phyloP scores from a whole-genome alignment of 2,888 invertebrate genomes.

The Cataglyphis livida region DNA sequence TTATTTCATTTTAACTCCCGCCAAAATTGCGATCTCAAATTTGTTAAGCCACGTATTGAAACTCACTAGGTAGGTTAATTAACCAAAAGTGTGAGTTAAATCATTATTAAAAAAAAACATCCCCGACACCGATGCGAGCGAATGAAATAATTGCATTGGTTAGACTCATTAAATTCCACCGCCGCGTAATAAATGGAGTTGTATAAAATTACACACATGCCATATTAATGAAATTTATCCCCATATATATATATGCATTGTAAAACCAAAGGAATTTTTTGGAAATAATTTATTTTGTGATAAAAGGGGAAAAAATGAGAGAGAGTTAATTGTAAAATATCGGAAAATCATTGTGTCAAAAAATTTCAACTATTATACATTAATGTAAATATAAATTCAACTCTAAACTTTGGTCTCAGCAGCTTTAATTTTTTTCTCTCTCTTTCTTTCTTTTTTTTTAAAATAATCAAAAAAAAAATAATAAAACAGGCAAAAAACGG shows the following conservation, averaged over 20 bases:
- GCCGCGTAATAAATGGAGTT: slow-evolving; percentile 38
- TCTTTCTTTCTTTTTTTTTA: neutral
- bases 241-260: neutral
- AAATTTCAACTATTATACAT: neutral
- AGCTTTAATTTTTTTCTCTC: neutral
- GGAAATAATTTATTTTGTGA: slow-evolving; percentile 21
- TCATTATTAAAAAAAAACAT: slow-evolving; percentile 62
- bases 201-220: slow-evolving; percentile 29
- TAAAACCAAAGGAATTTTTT: neutral
- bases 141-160: slow-evolving; percentile 62
- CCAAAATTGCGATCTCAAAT: slow-evolving; percentile 19
- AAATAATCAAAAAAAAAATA: neutral
- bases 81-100: slow-evolving; percentile 61
- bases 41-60: slow-evolving; percentile 15
- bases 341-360: neutral
- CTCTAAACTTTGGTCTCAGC: neutral
- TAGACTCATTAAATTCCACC: slow-evolving; percentile 57
- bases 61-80: slow-evolving; percentile 60
- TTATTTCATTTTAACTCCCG: neutral
- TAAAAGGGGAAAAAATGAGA: neutral
- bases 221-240: slow-evolving; percentile 41
- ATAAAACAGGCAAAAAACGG: neutral
- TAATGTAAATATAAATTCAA: neutral
- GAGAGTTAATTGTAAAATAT: neutral
- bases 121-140: slow-evolving; percentile 32